These are phyloP conservation scores for Eleginops maclovinus DNA, from an alignment of 2,113 vertebrate species.

Conservation along the genomic window DNA sequence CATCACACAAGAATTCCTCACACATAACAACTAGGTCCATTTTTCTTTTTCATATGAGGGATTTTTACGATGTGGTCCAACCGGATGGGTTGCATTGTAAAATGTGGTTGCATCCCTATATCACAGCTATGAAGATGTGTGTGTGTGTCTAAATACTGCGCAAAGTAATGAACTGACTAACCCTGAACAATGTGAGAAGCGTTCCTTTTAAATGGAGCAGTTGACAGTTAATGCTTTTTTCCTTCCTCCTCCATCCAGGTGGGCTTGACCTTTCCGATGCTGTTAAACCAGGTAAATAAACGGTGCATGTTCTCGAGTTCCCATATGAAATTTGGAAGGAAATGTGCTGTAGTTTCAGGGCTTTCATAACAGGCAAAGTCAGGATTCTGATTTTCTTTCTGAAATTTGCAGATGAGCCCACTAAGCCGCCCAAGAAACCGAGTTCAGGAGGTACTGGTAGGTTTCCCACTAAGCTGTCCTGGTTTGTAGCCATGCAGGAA, in stretches of 20 bases:
- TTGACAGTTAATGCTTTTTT: neutral
- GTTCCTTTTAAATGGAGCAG: neutral
- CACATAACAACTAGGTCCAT: neutral
- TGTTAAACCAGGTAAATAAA: constrained; percentile 40
- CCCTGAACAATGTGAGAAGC: neutral
- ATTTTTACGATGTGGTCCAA: no score
- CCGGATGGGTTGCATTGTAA: no score
- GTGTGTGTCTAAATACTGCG: no score
- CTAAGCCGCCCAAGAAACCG: constrained; percentile 21
- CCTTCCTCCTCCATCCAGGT: neutral
- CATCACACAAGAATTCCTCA: neutral
- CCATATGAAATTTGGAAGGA: no score
- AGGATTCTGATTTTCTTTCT: no score
- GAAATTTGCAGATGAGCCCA: neutral
- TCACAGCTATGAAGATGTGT: no score
- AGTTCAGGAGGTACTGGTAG: constrained; percentile 29
- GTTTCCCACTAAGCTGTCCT: neutral
- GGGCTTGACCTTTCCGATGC: constrained; percentile 14
- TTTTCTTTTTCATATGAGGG: no score
- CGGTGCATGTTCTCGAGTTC: no score
- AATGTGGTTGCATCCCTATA: no score
- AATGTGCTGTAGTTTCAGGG: neutral
- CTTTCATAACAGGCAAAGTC: no score
- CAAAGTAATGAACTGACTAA: no score
- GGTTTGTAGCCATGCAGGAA: neutral